Conservation (phyloP, 2,113 vertebrate genomes). For the Serilophus lunatus region DNA sequence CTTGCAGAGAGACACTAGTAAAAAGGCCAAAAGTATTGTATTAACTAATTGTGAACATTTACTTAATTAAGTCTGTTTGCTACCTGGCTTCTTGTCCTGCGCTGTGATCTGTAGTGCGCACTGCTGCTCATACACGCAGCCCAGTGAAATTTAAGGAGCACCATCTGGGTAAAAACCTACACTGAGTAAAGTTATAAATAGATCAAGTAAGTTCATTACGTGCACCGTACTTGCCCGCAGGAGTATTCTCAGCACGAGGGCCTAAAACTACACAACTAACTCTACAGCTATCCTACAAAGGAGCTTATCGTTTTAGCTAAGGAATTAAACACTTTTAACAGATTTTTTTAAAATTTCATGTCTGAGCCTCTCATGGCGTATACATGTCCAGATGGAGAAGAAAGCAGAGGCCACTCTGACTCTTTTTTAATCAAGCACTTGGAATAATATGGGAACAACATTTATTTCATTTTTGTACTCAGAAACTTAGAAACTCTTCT, state of each 20-base stretch:
- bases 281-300: neutral
- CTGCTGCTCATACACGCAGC: neutral
- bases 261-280: neutral
- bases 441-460: neutral
- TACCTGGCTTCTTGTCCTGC: neutral
- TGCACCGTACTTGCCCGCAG: neutral
- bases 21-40: neutral
- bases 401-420: conserved; percentile 17
- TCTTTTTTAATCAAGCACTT: neutral
- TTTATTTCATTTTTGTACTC: neutral
- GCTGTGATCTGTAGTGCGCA: neutral
- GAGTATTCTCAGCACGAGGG: neutral
- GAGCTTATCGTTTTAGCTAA: neutral
- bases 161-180: neutral
- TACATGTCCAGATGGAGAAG: neutral
- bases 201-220: neutral
- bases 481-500: neutral
- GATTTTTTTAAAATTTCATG: neutral
- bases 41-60: neutral
- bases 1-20: neutral
- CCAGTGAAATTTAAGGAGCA: conserved; percentile 33
- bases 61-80: neutral
- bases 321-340: neutral
- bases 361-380: neutral
- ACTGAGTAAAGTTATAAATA: conserved; percentile 22